phyloP scores from a whole-genome alignment of 2,797 vertebrate genomes.

The Malacoraja senta region DNA sequence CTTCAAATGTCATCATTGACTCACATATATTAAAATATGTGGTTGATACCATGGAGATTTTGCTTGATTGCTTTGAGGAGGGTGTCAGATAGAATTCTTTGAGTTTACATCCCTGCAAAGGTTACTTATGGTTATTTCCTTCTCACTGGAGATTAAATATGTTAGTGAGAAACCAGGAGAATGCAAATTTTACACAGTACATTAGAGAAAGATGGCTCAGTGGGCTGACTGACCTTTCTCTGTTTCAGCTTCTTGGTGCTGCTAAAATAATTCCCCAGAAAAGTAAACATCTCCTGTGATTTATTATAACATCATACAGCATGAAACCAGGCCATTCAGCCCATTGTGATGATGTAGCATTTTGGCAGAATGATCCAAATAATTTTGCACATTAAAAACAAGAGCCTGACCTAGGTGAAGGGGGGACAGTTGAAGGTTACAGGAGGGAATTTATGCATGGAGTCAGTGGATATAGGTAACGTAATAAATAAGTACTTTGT shows the following conservation, averaged over 20 bases:
- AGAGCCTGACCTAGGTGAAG: too few relatives aligned
- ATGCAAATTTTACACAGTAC: neutral
- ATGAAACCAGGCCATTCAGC: neutral
- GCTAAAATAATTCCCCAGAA: neutral
- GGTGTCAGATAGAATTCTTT: slow-evolving; percentile 3
- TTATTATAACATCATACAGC: neutral
- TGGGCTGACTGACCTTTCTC: neutral
- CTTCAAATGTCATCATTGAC: slow-evolving; percentile 13
- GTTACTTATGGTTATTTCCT: slow-evolving; percentile 26
- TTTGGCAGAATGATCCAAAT: neutral
- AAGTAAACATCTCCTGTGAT: neutral
- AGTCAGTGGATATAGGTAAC: too few relatives aligned
- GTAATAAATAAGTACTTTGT: too few relatives aligned
- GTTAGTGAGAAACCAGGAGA: neutral
- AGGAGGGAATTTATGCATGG: too few relatives aligned
- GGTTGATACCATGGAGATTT: slow-evolving; percentile 14
- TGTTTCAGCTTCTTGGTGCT: neutral
- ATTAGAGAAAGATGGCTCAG: neutral
- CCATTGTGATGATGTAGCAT: neutral
- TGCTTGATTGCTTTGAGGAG: slow-evolving; percentile 11
- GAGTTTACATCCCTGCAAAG: slow-evolving; percentile 9
- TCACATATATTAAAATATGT: neutral
- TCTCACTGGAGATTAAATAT: slow-evolving; percentile 18
- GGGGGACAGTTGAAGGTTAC: too few relatives aligned
- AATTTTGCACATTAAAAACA: too few relatives aligned